These are phyloP conservation scores for Podarcis muralis DNA, from an alignment of 2,113 vertebrate species.

Conservation along the genomic window DNA sequence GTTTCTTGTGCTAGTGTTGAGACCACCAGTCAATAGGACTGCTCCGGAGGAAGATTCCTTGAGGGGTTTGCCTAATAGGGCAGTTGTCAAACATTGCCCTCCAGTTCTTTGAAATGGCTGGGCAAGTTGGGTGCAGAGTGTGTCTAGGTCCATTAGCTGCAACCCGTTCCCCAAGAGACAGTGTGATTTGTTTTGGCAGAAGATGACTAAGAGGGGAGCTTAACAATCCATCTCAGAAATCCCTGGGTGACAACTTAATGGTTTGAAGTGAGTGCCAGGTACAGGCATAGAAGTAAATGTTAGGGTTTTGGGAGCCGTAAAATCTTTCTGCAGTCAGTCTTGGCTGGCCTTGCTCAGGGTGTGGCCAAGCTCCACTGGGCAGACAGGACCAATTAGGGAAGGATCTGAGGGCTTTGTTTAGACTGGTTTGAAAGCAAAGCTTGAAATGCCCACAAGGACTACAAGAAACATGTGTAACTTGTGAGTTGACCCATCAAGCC, in stretches of 20 bases:
- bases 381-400: conserved; percentile 37
- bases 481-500: not conserved
- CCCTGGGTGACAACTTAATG: not conserved
- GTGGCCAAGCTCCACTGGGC: not conserved
- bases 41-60: not conserved
- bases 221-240: conserved; percentile 5
- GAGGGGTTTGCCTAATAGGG: not conserved
- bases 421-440: not conserved
- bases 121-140: not conserved
- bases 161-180: not conserved
- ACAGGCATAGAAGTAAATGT: conserved; percentile 14
- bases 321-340: not conserved
- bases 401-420: not conserved
- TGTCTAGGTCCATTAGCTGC: not conserved
- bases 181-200: not conserved
- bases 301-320: not conserved
- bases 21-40: not conserved
- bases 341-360: not conserved
- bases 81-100: not conserved
- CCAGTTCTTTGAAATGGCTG: fast-evolving
- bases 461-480: not conserved
- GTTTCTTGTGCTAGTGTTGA: not conserved
- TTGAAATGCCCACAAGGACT: not conserved
- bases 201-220: not conserved
- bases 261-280: conserved; percentile 21